A percentile compares a stretch with the other conserved stretches of the same genome.
Evolutionary conservation across 2,113 vertebrate species (phyloP).

Genomic region (Cyanoramphus novaezelandiae): DNA sequence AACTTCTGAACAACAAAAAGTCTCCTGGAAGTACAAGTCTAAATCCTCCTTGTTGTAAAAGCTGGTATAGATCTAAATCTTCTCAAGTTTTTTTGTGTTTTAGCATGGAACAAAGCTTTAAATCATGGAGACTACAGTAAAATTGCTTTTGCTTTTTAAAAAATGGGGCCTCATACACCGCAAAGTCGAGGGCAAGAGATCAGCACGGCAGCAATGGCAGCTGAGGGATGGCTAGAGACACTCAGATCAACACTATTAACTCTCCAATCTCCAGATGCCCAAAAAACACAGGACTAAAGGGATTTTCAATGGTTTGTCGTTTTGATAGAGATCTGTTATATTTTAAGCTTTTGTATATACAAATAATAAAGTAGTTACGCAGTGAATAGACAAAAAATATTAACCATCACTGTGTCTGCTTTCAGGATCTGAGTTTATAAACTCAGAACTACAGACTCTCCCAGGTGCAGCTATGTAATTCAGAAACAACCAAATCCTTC

Average conservation of each 20-base stretch:
- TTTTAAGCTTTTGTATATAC: background rate
- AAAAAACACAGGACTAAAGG: background rate
- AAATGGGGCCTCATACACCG: background rate
- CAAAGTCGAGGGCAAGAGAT: background rate
- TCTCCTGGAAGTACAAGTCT: rapidly evolving
- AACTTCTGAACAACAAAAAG: background rate
- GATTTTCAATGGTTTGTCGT: background rate
- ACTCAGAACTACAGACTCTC: background rate
- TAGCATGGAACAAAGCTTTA: slow-evolving; percentile 61
- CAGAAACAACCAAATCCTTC: background rate
- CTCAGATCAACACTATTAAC: background rate
- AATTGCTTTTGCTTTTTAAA: slow-evolving; percentile 58
- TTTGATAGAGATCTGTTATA: background rate
- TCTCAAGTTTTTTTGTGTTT: slow-evolving; percentile 25
- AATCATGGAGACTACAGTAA: slow-evolving; percentile 44
- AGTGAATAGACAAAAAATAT: background rate
- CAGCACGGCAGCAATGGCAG: background rate
- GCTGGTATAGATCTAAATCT: slow-evolving; percentile 45
- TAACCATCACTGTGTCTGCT: background rate
- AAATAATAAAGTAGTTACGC: background rate
- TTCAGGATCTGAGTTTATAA: background rate
- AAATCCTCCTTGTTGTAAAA: slow-evolving; percentile 8
- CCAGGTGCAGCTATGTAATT: background rate
- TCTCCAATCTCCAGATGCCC: background rate
- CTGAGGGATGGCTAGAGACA: background rate